A percentile compares a stretch with the other conserved stretches of the same genome.
Evolutionary conservation across 2,113 vertebrate species (phyloP).

Genomic region (Otocyon megalotis): DNA sequence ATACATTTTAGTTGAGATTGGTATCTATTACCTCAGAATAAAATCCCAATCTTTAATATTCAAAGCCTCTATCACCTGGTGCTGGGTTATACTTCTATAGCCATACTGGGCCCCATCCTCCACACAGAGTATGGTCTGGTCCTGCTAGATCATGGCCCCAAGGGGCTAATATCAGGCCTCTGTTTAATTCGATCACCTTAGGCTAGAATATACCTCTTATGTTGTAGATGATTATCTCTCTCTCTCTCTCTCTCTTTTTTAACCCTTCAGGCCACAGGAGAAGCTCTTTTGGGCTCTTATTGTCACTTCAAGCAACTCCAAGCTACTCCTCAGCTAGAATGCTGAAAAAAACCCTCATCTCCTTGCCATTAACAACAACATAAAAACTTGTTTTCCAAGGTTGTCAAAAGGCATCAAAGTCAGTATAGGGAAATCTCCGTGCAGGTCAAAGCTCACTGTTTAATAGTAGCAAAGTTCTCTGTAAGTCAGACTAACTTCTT

Average conservation of each 20-base stretch:
- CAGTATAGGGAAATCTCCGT: not conserved
- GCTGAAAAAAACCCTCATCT: not conserved
- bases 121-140: not conserved
- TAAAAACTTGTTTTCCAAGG: not conserved
- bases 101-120: not conserved
- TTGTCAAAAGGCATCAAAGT: not conserved
- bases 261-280: not conserved
- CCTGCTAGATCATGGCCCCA: not conserved
- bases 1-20: not conserved
- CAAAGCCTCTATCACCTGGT: not conserved
- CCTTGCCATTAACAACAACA: not conserved
- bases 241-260: not conserved
- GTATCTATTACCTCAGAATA: not conserved
- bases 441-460: not conserved
- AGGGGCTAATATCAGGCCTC: not conserved
- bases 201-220: not conserved
- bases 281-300: not conserved
- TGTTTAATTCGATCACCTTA: not conserved
- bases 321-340: not conserved
- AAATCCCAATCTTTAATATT: not conserved
- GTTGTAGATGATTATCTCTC: not conserved
- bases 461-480: not conserved
- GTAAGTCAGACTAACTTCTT: not conserved
- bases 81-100: fast-evolving
- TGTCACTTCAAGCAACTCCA: not conserved